Evolutionary conservation across 2,888 invertebrate genomes (phyloP).

Genomic region (Drosophila kokeensis): DNA sequence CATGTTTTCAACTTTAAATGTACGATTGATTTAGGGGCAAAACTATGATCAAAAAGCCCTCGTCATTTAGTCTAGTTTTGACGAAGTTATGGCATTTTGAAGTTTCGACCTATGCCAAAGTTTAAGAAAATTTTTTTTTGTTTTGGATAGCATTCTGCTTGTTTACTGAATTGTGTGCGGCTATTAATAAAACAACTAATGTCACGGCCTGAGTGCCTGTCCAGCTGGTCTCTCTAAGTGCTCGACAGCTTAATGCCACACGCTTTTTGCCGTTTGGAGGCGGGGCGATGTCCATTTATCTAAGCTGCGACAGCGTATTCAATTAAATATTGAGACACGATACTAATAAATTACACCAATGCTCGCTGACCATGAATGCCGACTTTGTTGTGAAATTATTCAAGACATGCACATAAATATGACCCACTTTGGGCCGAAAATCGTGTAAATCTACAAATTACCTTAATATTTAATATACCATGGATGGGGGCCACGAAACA

Average conservation of each 20-base stretch:
- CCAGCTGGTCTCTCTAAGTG: conserved; percentile 35
- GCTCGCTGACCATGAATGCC: conserved; percentile 12
- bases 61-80: too few relatives aligned
- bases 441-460: conserved; percentile 76
- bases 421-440: conserved; percentile 51
- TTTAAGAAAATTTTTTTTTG: background rate
- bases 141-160: conserved; percentile 7
- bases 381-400: conserved; percentile 7
- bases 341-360: conserved; percentile 67
- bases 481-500: conserved; percentile 22
- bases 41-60: too few relatives aligned
- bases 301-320: conserved; percentile 64
- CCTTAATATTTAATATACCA: conserved; percentile 77
- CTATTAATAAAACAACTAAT: conserved; percentile 67
- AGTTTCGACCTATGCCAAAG: too few relatives aligned
- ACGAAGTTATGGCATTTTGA: too few relatives aligned
- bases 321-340: conserved; percentile 73
- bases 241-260: conserved; percentile 47
- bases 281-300: conserved; percentile 63
- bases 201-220: conserved; percentile 15
- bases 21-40: too few relatives aligned
- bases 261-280: conserved; percentile 24
- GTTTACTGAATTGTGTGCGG: conserved; percentile 31
- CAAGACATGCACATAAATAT: conserved; percentile 58
- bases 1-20: too few relatives aligned